These are phyloP conservation scores for Passerculus sandwichensis DNA, from an alignment of 2,797 vertebrate species.

Conservation along the genomic window DNA sequence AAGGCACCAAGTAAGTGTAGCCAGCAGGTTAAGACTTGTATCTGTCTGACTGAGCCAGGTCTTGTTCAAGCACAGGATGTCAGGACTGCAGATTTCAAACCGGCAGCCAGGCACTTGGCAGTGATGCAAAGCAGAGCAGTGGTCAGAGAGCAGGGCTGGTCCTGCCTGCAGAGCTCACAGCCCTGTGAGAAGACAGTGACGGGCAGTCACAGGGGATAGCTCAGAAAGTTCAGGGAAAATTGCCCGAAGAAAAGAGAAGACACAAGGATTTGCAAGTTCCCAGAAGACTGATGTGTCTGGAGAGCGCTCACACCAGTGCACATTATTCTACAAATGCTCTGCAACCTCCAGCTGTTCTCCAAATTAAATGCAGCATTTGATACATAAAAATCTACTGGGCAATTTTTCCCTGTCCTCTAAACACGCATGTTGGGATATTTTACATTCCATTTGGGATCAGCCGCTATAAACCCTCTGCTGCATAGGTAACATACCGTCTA, in stretches of 20 bases:
- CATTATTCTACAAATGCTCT: neutral
- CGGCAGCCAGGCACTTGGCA: neutral
- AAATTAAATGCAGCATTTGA: neutral
- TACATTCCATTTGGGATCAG: constrained; percentile 19
- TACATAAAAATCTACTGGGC: neutral
- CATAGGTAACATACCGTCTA: neutral
- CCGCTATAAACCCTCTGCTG: neutral
- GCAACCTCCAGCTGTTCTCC: neutral
- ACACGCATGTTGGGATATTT: neutral
- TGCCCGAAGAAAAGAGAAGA: neutral
- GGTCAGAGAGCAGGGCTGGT: neutral
- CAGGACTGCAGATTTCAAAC: neutral
- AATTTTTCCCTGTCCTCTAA: neutral
- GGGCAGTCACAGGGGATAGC: neutral
- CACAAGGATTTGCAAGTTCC: neutral
- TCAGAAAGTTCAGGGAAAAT: neutral
- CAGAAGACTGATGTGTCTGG: neutral
- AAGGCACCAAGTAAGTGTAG: neutral
- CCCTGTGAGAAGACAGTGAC: neutral
- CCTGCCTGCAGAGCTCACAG: neutral
- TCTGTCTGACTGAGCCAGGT: neutral
- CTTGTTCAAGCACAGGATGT: neutral
- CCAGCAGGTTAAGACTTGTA: constrained; percentile 1
- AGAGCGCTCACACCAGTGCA: neutral
- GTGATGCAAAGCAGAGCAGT: constrained; percentile 34